A percentile compares a stretch with the other conserved stretches of the same genome.
Evolutionary conservation across 2,797 vertebrate genomes (phyloP).

Genomic region (Peromyscus nudipes): DNA sequence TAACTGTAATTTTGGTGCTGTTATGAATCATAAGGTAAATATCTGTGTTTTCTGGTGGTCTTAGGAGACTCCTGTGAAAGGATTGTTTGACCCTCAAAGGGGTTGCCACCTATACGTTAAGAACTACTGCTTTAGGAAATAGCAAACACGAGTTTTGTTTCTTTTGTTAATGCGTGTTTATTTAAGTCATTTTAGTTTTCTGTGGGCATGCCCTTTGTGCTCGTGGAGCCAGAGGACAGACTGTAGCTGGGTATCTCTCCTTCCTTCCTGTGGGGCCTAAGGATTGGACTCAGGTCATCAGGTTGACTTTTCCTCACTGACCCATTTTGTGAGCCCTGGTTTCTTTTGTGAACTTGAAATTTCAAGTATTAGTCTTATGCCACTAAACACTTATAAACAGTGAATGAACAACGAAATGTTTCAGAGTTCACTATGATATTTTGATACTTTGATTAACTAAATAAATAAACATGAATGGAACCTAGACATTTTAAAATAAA

Average conservation of each 20-base stretch:
- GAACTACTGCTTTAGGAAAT: background rate
- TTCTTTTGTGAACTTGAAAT: background rate
- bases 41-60: too few relatives aligned
- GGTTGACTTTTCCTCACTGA: background rate
- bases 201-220: background rate
- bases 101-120: too few relatives aligned
- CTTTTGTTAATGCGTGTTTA: background rate
- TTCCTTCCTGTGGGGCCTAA: background rate
- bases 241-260: background rate
- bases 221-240: background rate
- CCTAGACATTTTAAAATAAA: background rate
- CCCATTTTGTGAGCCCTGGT: too few relatives aligned
- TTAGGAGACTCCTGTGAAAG: background rate
- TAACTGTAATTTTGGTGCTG: background rate
- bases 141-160: background rate
- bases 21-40: background rate
- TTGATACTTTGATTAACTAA: background rate
- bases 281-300: background rate
- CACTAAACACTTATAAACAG: background rate
- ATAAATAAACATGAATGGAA: background rate
- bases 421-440: background rate
- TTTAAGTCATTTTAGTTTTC: background rate
- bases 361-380: background rate
- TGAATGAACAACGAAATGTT: background rate
- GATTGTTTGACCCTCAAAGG: too few relatives aligned